Base-by-base conservation (phyloP, 2,888 invertebrate species). In the Bhutanitis thaidina region DNA sequence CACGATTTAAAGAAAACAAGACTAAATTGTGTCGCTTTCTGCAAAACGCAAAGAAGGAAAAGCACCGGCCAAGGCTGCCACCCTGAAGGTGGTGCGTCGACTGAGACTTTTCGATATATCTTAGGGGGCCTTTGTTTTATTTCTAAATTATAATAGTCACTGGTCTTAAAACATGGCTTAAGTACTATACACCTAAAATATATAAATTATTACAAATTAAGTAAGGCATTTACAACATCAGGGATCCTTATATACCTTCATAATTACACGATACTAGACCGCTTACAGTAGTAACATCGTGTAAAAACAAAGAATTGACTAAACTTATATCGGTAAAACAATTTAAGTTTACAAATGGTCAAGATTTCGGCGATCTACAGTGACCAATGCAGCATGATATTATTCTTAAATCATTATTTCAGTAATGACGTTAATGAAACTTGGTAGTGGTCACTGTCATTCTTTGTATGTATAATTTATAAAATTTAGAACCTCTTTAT, bases 181-280 rank as follows among this genome's bases (percentile, higher is more conserved):
- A 87, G 88, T 89, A 88, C 89, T 88, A 88, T 88, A 88, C 88
- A 89, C 85, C 88, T 89, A 88, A 85, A 85, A 87, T 88, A 88
- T 84, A 89, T 89, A 89, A 89, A 89, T 89, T 89, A 89, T 88
- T 89, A 88, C 85, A 88, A 88, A 88, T 87, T 88, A 88, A 87
- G 85, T 87, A 89, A 89, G 89, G 89, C 89, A 89, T 89, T 87
- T 88, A 88, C 88, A 84, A 82, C 77, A 84, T 88, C 84, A 84
- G 82, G 85, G 81, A 77, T 84, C 71, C 86, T 87, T 87, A 88
- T 75, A 69, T 78, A 75, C 79, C 84, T 85, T 84, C 64, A 80
- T 67, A 77, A 77, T 83, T 87, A 87, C 87, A 83, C 85, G 86
- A 86, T 78, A 82, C 80, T 86, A 81, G 77, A 74, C 64, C 55